Conservation (phyloP, 2,797 vertebrate species). For the Sebastes taczanowskii region DNA sequence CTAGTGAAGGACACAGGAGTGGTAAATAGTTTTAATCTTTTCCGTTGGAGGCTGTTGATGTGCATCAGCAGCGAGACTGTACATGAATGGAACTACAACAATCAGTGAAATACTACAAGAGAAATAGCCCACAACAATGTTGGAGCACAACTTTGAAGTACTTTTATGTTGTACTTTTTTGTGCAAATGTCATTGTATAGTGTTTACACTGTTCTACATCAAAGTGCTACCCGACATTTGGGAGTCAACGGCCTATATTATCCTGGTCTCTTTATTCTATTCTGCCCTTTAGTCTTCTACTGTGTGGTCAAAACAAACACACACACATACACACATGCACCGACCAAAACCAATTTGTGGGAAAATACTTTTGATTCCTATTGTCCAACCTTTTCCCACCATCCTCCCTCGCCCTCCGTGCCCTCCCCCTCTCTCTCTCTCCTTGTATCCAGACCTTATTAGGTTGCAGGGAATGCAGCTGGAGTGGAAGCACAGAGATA, state of each 20-base stretch:
- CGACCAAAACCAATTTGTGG: constrained; percentile 58
- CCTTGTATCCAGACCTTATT: constrained; percentile 68
- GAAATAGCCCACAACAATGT: neutral
- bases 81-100: constrained; percentile 16
- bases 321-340: neutral
- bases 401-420: constrained; percentile 17
- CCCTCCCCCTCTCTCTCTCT: neutral
- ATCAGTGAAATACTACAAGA: constrained; percentile 8
- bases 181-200: constrained; percentile 3
- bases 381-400: constrained; percentile 57
- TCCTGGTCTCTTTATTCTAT: constrained; percentile 6
- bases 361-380: constrained; percentile 55
- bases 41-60: constrained; percentile 27
- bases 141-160: constrained; percentile 47
- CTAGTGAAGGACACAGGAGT: neutral
- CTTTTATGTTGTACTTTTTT: constrained; percentile 15
- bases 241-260: constrained; percentile 3
- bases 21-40: neutral
- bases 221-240: constrained; percentile 38
- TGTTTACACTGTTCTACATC: constrained; percentile 39
- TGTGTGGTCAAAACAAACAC: constrained; percentile 14
- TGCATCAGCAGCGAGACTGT: constrained; percentile 7
- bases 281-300: constrained; percentile 3
- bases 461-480: constrained; percentile 56
- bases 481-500: constrained; percentile 56